These are phyloP conservation scores for Aphis craccivora DNA, from an alignment of 1,140 invertebrate genomes.

Conservation along the genomic window DNA sequence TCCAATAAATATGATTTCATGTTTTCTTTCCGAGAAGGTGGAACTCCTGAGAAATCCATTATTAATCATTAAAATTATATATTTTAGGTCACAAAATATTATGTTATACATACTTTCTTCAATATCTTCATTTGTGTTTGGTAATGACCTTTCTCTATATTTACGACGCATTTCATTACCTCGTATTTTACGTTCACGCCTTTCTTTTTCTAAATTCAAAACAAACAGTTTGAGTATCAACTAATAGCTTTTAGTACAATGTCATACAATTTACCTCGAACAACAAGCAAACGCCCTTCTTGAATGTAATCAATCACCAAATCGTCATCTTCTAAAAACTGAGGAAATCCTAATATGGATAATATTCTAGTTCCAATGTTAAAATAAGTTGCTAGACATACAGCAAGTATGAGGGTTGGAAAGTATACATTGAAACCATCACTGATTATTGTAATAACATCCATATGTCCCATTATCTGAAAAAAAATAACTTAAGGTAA, in stretches of 20 bases:
- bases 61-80: not conserved
- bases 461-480: slow-evolving; percentile 99
- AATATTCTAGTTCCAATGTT: slow-evolving; percentile 89
- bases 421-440: slow-evolving; percentile 99
- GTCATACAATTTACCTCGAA: slow-evolving; percentile 70
- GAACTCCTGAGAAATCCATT: slow-evolving; percentile 14
- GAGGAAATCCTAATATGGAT: slow-evolving; percentile 91
- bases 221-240: not conserved
- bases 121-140: not conserved
- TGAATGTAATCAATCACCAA: slow-evolving; percentile 91
- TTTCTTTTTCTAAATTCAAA: slow-evolving; percentile 57
- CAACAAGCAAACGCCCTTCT: slow-evolving; percentile 90
- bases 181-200: slow-evolving; percentile 52
- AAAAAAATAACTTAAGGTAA: slow-evolving; percentile 53
- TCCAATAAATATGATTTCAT: slow-evolving; percentile 56
- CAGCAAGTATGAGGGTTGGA: slow-evolving; percentile 93
- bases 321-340: slow-evolving; percentile 93
- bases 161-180: slow-evolving; percentile 48
- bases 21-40: slow-evolving; percentile 39
- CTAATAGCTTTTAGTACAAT: not conserved
- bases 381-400: slow-evolving; percentile 95
- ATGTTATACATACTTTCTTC: slow-evolving; percentile 25
- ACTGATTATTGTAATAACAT: slow-evolving; percentile 95
- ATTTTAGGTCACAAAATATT: not conserved
- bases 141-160: slow-evolving; percentile 31